Conservation (phyloP, 2,113 vertebrate genomes). For the Myodes glareolus region DNA sequence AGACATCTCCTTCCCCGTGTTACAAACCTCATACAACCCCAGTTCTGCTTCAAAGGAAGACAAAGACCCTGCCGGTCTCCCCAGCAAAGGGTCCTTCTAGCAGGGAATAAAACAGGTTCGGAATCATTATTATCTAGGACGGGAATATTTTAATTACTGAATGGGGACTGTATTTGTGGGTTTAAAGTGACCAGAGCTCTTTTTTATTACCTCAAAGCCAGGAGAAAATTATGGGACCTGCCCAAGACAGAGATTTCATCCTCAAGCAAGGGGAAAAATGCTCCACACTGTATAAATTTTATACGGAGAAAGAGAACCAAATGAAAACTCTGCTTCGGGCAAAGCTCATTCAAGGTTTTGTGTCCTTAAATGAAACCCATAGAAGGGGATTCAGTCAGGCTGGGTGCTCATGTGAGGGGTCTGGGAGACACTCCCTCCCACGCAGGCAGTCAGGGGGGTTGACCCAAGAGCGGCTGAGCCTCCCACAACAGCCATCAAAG, state of each 20-base stretch:
- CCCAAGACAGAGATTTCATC: slow-evolving; percentile 66
- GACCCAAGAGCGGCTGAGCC: not conserved
- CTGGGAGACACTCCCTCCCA: fast-evolving
- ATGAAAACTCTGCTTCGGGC: not conserved
- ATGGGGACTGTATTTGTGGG: slow-evolving; percentile 54
- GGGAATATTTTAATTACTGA: slow-evolving; percentile 71
- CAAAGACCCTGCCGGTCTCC: not conserved
- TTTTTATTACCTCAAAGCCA: slow-evolving; percentile 73
- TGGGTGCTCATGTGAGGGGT: not conserved
- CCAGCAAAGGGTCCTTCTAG: not conserved
- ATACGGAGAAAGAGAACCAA: slow-evolving; percentile 36
- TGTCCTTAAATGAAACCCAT: not conserved
- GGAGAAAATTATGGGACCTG: slow-evolving; percentile 67
- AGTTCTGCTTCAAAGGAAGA: not conserved
- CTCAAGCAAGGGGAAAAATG: slow-evolving; percentile 57
- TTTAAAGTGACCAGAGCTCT: slow-evolving; percentile 70
- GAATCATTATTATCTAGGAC: slow-evolving; percentile 57
- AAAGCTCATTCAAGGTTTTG: not conserved
- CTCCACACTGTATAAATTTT: slow-evolving; percentile 55
- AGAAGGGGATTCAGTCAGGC: not conserved
- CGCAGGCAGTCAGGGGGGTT: no score
- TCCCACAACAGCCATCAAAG: not conserved
- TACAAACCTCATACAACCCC: not conserved
- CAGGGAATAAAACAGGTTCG: not conserved
- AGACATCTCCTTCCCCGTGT: not conserved